phyloP scores from a whole-genome alignment of 2,113 vertebrate species.

The Grammomys surdaster region DNA sequence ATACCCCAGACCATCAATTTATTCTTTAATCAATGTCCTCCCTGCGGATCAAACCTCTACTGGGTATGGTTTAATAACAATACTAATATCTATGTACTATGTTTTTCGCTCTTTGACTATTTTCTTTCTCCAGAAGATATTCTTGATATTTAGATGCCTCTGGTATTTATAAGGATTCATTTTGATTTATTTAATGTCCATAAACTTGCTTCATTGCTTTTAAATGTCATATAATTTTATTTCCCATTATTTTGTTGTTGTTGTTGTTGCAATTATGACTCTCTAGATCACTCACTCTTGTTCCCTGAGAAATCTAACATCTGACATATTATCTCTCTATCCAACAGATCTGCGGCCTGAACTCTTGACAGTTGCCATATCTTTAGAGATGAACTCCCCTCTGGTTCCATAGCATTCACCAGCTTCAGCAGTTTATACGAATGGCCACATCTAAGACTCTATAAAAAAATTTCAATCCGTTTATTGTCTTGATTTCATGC shows the following conservation, averaged over 20 bases:
- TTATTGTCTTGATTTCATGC: not conserved
- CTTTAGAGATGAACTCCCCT: not conserved
- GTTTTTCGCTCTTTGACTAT: slow-evolving; percentile 39
- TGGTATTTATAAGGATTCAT: slow-evolving; percentile 20
- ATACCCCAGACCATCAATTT: slow-evolving; percentile 34
- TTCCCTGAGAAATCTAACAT: not conserved
- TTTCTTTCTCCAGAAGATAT: not conserved
- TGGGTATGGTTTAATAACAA: not conserved
- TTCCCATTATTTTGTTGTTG: not conserved
- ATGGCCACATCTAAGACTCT: not conserved
- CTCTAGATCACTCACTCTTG: not conserved
- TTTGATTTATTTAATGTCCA: not conserved
- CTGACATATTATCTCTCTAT: not conserved
- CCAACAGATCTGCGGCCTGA: not conserved
- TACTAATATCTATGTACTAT: not conserved
- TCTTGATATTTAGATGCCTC: slow-evolving; percentile 35
- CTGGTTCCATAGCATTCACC: not conserved
- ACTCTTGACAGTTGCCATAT: not conserved
- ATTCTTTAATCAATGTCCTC: not conserved
- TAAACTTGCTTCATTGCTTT: slow-evolving; percentile 13
- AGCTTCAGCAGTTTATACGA: not conserved
- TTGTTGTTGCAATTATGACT: not conserved
- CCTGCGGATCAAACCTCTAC: not conserved
- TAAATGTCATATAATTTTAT: slow-evolving; percentile 38
- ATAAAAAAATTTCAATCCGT: not conserved